Base-by-base conservation (phyloP, 2,888 invertebrate species). In the Caenorhabditis virilis region DNA sequence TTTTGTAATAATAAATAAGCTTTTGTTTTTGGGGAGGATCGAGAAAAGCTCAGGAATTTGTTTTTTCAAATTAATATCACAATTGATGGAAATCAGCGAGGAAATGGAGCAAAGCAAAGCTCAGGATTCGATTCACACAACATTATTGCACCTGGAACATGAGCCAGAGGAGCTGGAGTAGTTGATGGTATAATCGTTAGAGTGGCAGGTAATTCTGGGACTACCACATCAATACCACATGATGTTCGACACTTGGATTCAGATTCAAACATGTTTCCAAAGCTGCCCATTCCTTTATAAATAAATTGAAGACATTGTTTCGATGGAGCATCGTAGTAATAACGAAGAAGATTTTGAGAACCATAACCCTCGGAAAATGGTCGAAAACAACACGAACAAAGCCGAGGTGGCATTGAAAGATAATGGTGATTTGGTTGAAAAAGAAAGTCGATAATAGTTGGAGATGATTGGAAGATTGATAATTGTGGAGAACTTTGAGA, bases 181-280 rank as follows among this genome's bases (percentile, higher is more conserved):
- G 35, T 4, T 22, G 45, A 11, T 22, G 48, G 33, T 22, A 26
- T 26, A 18, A 47, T 16, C n/a, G 58, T 33, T 5, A 41, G 45
- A 6, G 55, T 43, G 7, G 48, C 48, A 26, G 47, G 7, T 7
- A 56, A 47, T 2, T n/a, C n/a, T n/a, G n/a, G n/a, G n/a, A n/a
- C n/a, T n/a, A n/a, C n/a, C n/a, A n/a, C n/a, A n/a, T n/a, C n/a
- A n/a, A n/a, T n/a, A n/a, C 54, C 64, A 43, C 74, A 72, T 38
- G 62, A 59, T 2, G 6, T 35, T 15, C 41, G 33, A 50, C 78
- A 76, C 26, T 66, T 57, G 35, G 70, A 66, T 54, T 68, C 70
- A 45, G 72, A 68, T 46, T 82, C 72, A 57, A 82, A 82, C 57
- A 74, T 73, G 65, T 82, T 82, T 13, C 77, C 74, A 35, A 59